Base-by-base conservation (phyloP, 2,797 vertebrate species). In the Melanotaenia nigrans region DNA sequence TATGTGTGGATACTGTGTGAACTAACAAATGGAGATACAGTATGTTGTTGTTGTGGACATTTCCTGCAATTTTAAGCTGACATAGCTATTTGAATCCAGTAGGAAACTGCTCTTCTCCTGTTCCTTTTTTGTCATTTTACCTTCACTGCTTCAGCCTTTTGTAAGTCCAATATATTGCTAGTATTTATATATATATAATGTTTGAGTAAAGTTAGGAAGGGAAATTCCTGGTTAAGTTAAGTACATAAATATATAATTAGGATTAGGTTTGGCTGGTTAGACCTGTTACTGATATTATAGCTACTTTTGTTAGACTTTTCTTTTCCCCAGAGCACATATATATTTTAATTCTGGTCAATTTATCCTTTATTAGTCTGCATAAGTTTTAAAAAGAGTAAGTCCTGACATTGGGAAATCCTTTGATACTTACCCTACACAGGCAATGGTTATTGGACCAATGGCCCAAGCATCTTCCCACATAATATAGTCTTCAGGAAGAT, bases 381-480 rank as follows among this genome's bases (percentile, higher is more conserved):
- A 13, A n/a, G 45, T 49, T 49, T 49, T 49, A 30, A 9, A n/a
- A 22, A 22, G 20, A 47, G 4, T 20, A 53, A 25, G 53, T 54
- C 25, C 24, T n/a, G 9, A n/a, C 20, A 9, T 9, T 22, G 18
- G 2, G 20, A 33, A 51, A 56, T 3, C 9, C 13, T 22, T 65
- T 61, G 36, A 66, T 69, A 78, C 92, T 92, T 78, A 94, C 92
- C 98, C 98, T 84, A 97, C 94, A 68, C 97, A 99, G 11, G 98
- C 97, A 3, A 99, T 97, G 22, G 95, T 96, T 81, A 99, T 97
- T 0, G 98, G 98, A 18, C 97, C 98, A 22, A 99, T 97, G 56
- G 98, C 97, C 98, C 98, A 99, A 78, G 96, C 97, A 40, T 99
- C 98, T 89, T 98, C 97, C 98, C 98, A 99, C 92, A 95, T 96